phyloP scores from a whole-genome alignment of 2,888 invertebrate genomes.

The Xestia sexstrigata region DNA sequence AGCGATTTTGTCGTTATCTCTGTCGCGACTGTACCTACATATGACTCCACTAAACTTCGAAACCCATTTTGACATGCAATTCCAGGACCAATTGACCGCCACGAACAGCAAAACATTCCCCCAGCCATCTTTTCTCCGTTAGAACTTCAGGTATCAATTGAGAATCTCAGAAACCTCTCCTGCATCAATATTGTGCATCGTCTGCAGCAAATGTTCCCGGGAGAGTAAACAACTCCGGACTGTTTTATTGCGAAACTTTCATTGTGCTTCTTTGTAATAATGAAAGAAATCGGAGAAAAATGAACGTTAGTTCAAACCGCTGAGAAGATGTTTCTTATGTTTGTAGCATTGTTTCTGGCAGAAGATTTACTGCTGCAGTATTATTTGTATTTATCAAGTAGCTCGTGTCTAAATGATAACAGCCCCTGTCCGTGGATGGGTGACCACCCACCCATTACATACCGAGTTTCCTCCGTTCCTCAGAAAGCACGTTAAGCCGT shows the following conservation, averaged over 20 bases:
- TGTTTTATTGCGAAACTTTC: constrained; percentile 68
- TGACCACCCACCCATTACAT: no score
- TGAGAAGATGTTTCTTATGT: constrained; percentile 7
- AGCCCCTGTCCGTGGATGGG: no score
- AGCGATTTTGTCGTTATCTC: no score
- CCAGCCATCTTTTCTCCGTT: constrained; percentile 25
- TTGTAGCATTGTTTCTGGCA: constrained; percentile 20
- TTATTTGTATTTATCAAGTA: neutral
- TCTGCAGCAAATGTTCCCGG: constrained; percentile 43
- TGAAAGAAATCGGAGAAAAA: constrained; percentile 56
- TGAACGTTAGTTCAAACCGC: constrained; percentile 17
- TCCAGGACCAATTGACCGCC: neutral
- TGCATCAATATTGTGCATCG: constrained; percentile 58
- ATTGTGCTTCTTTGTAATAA: constrained; percentile 57
- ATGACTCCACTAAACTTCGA: neutral
- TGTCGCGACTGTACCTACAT: neutral
- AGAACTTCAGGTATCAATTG: constrained; percentile 56
- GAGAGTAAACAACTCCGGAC: constrained; percentile 65
- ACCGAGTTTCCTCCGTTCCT: no score
- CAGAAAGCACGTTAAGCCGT: no score
- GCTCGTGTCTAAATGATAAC: no score
- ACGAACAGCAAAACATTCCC: constrained; percentile 7
- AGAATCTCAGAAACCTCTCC: constrained; percentile 47
- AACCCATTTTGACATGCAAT: neutral
- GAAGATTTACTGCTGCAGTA: constrained; percentile 14